Evolutionary conservation across 2,113 vertebrate genomes (phyloP).

Genomic region (Onychostruthus taczanowskii): DNA sequence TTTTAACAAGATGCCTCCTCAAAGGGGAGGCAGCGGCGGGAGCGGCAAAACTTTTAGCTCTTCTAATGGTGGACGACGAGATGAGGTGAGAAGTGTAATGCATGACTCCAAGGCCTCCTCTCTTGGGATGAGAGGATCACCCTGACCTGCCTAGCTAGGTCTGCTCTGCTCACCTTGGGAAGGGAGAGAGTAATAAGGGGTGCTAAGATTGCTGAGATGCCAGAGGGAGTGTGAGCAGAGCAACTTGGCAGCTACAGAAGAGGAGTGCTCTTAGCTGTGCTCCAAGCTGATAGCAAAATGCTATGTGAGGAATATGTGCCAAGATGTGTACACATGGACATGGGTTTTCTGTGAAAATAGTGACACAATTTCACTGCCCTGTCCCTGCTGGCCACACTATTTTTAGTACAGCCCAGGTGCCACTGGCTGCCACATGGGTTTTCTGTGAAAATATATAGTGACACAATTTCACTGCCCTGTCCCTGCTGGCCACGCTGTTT

Average conservation of each 20-base stretch:
- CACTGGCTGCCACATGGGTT: not conserved
- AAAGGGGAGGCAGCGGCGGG: conserved; percentile 82
- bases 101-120: not conserved
- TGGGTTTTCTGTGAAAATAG: not conserved
- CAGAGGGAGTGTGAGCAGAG: not conserved
- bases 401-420: not conserved
- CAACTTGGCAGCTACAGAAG: not conserved
- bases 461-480: not conserved
- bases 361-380: not conserved
- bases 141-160: conserved; percentile 23
- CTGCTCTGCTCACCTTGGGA: conserved; percentile 1
- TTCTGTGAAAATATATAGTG: not conserved
- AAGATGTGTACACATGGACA: not conserved
- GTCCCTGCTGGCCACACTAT: not conserved
- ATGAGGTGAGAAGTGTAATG: conserved; percentile 84
- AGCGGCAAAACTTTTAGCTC: conserved; percentile 84
- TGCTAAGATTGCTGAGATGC: not conserved
- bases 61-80: conserved; percentile 95
- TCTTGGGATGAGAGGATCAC: not conserved
- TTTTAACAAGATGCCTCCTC: conserved; percentile 99
- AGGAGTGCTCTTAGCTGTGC: not conserved
- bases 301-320: not conserved
- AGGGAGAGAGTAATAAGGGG: not conserved
- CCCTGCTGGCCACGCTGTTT: not conserved
- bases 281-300: not conserved